phyloP scores from a whole-genome alignment of 2,113 vertebrate species.

The Periophthalmus modestus region DNA sequence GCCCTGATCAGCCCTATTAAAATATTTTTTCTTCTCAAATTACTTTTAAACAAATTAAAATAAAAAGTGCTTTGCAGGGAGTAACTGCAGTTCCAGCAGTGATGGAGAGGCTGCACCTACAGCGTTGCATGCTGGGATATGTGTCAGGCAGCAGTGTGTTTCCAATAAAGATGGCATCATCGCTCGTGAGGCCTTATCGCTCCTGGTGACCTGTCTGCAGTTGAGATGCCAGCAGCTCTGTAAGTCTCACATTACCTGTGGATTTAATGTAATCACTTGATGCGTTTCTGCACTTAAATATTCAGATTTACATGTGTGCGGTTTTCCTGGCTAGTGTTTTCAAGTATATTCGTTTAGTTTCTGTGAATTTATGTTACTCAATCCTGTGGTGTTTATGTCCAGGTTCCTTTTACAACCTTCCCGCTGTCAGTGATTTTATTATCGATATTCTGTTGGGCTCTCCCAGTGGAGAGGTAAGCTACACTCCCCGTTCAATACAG shows the following conservation, averaged over 20 bases:
- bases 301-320: neutral
- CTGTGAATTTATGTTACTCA: slow-evolving; percentile 2
- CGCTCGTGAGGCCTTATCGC: slow-evolving; percentile 93
- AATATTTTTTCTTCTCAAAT: neutral
- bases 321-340: neutral
- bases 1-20: neutral
- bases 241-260: slow-evolving; percentile 56
- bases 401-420: slow-evolving; percentile 96
- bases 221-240: slow-evolving; percentile 94
- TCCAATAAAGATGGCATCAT: slow-evolving; percentile 97
- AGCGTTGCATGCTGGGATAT: slow-evolving; percentile 92
- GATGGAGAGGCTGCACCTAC: slow-evolving; percentile 87
- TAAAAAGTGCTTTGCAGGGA: slow-evolving; percentile 78
- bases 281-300: neutral
- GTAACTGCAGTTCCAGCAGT: slow-evolving; percentile 96
- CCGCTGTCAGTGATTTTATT: slow-evolving; percentile 94
- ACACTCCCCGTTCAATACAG: neutral
- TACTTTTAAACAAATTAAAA: slow-evolving; percentile 3
- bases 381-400: slow-evolving; percentile 36
- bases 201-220: slow-evolving; percentile 96
- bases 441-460: slow-evolving; percentile 97
- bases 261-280: neutral
- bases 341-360: neutral
- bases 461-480: slow-evolving; percentile 90
- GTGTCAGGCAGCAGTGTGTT: slow-evolving; percentile 90